Conservation (phyloP, 2,888 invertebrate species). For the Drosophila lacicola region DNA sequence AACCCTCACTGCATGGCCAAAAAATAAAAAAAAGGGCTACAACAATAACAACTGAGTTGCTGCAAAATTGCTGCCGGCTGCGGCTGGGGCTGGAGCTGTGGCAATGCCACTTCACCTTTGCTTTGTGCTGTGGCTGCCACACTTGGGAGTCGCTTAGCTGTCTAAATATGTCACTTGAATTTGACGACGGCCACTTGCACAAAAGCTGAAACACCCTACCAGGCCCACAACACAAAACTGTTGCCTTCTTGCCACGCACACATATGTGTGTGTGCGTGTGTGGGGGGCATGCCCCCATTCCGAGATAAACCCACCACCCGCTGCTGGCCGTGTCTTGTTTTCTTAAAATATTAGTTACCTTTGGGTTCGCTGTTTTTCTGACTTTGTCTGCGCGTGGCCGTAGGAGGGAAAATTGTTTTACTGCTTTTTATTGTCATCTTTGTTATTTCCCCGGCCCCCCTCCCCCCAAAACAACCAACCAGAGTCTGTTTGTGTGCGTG, state of each 20-base stretch:
- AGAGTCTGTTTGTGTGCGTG: conserved; percentile 12
- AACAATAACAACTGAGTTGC: conserved; percentile 36
- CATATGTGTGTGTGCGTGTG: not conserved
- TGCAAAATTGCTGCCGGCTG: conserved; percentile 68
- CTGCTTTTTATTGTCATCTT: conserved; percentile 81
- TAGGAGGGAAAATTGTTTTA: conserved; percentile 70
- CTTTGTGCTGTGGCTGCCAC: conserved; percentile 63
- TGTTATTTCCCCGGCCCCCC: conserved; percentile 56
- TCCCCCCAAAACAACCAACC: too few relatives aligned
- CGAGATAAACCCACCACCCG: conserved; percentile 7
- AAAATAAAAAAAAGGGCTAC: conserved; percentile 34
- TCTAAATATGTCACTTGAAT: conserved; percentile 80
- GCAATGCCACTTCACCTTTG: conserved; percentile 69
- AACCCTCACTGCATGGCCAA: conserved; percentile 39
- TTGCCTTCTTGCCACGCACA: conserved; percentile 50
- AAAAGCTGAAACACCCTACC: conserved; percentile 21
- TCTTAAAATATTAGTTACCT: conserved; percentile 81
- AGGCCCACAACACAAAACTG: conserved; percentile 48
- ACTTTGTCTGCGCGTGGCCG: conserved; percentile 24
- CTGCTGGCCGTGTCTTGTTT: conserved; percentile 66
- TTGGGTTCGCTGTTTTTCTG: conserved; percentile 44
- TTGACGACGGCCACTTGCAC: conserved; percentile 77
- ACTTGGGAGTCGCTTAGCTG: conserved; percentile 77
- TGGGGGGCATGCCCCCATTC: conserved; percentile 30
- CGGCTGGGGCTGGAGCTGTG: conserved; percentile 31